Conservation (phyloP, 2,888 invertebrate genomes). For the Macrosoma leucophasiata region DNA sequence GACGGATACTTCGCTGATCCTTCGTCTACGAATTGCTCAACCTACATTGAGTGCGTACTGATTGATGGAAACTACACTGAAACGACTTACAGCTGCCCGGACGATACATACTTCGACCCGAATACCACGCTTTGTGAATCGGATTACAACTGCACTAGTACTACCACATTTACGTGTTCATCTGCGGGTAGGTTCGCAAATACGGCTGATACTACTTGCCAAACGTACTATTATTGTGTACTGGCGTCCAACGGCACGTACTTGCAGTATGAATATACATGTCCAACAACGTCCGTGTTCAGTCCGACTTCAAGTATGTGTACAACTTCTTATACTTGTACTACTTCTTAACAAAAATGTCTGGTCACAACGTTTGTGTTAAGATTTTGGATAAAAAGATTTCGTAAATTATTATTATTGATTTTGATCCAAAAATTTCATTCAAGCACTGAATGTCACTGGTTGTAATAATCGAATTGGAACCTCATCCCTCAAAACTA, state of each 20-base stretch:
- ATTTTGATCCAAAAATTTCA: too few species aligned
- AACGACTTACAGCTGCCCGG: conserved; percentile 45
- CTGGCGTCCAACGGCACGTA: conserved; percentile 30
- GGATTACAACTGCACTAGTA: conserved; percentile 40
- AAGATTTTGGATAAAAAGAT: neutral
- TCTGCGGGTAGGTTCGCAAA: conserved; percentile 49
- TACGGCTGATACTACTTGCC: conserved; percentile 45
- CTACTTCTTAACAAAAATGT: too few species aligned
- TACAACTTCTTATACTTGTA: conserved; percentile 47
- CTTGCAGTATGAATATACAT: conserved; percentile 6
- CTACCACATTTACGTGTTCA: conserved; percentile 38
- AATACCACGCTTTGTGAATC: conserved; percentile 50
- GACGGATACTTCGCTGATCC: conserved; percentile 52
- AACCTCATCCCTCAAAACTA: too few species aligned
- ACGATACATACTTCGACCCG: conserved; percentile 45
- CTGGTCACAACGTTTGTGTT: neutral
- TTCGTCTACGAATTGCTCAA: conserved; percentile 42
- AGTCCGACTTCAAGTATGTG: conserved; percentile 41
- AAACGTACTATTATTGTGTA: conserved; percentile 49
- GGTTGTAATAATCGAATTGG: too few species aligned
- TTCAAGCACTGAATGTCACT: too few species aligned
- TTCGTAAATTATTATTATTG: too few species aligned
- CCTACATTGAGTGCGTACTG: conserved; percentile 50
- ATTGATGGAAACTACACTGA: conserved; percentile 41
- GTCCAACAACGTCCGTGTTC: conserved; percentile 41